Percentiles rank a stretch among this genome's conserved stretches.
phyloP scores from a whole-genome alignment of 2,797 vertebrate species.

The Ambastaia sidthimunki region DNA sequence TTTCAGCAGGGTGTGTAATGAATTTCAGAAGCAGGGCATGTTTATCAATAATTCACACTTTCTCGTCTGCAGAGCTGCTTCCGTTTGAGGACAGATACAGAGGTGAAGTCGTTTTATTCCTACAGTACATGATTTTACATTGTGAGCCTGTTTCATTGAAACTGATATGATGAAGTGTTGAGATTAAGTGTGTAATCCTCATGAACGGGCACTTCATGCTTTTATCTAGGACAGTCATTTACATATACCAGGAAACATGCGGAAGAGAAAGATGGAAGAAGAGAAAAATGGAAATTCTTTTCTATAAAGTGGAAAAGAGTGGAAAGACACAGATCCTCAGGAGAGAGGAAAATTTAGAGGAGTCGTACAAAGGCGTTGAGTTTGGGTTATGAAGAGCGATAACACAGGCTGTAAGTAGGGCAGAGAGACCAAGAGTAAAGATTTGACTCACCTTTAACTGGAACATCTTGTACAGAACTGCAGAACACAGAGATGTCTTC shows the following conservation, averaged over 20 bases:
- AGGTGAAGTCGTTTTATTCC: slow-evolving; percentile 10
- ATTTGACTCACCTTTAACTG: slow-evolving; percentile 59
- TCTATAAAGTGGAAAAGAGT: slow-evolving; percentile 45
- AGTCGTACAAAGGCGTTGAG: slow-evolving; percentile 38
- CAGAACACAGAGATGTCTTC: slow-evolving; percentile 35
- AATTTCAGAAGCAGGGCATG: slow-evolving; percentile 16
- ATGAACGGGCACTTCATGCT: slow-evolving; percentile 28
- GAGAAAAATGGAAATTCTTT: slow-evolving; percentile 49
- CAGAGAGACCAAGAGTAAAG: slow-evolving; percentile 54
- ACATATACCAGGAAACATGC: slow-evolving; percentile 50
- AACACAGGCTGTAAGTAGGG: slow-evolving; percentile 58
- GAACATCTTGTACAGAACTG: slow-evolving; percentile 42
- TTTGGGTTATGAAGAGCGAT: slow-evolving; percentile 61
- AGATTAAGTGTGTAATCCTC: slow-evolving; percentile 35
- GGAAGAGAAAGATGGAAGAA: slow-evolving; percentile 36
- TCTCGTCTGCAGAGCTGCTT: slow-evolving; percentile 21
- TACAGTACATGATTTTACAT: slow-evolving; percentile 1
- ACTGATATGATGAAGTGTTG: slow-evolving; percentile 31
- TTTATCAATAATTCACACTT: slow-evolving; percentile 32
- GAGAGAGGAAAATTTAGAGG: slow-evolving; percentile 54
- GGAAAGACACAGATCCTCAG: slow-evolving; percentile 38
- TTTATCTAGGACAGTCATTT: slow-evolving; percentile 64
- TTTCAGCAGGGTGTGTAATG: not conserved
- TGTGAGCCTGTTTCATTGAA: slow-evolving; percentile 16
- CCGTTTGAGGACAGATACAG: slow-evolving; percentile 29